Conservation (phyloP, 1,140 invertebrate genomes). For the Anadara kagoshimensis region DNA sequence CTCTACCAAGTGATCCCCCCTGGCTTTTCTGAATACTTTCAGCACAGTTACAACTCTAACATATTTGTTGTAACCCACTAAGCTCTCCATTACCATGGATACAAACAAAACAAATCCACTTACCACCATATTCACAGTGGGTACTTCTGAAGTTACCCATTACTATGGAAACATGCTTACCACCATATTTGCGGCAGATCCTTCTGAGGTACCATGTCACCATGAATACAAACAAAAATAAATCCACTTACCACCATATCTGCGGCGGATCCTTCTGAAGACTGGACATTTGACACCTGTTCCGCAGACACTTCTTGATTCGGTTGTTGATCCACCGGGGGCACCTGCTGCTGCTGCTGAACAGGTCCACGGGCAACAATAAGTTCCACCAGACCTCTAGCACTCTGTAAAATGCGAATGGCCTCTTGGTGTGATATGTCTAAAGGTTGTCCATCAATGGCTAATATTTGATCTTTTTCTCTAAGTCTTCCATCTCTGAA, state of each 20-base stretch:
- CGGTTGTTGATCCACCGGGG: conserved; percentile 16
- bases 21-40: too few relatives aligned
- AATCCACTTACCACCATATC: conserved; percentile 51
- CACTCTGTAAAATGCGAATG: conserved; percentile 87
- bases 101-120: too few relatives aligned
- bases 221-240: too few relatives aligned
- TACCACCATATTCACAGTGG: too few relatives aligned
- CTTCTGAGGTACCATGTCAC: too few relatives aligned
- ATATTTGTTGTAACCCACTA: too few relatives aligned
- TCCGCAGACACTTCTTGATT: conserved; percentile 16
- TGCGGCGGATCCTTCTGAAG: conserved; percentile 31
- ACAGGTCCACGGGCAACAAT: conserved; percentile 80
- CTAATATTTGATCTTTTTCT: conserved; percentile 91
- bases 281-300: conserved; percentile 24
- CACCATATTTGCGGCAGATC: too few relatives aligned
- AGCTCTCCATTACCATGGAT: too few relatives aligned
- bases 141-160: too few relatives aligned
- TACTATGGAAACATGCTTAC: too few relatives aligned
- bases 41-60: too few relatives aligned
- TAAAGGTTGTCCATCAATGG: conserved; percentile 89
- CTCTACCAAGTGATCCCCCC: too few relatives aligned
- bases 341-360: conserved; percentile 25
- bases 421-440: conserved; percentile 91
- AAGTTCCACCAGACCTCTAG: conserved; percentile 83
- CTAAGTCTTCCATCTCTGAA: conserved; percentile 84